Conservation (phyloP, 2,888 invertebrate genomes). For the Diploptera punctata region DNA sequence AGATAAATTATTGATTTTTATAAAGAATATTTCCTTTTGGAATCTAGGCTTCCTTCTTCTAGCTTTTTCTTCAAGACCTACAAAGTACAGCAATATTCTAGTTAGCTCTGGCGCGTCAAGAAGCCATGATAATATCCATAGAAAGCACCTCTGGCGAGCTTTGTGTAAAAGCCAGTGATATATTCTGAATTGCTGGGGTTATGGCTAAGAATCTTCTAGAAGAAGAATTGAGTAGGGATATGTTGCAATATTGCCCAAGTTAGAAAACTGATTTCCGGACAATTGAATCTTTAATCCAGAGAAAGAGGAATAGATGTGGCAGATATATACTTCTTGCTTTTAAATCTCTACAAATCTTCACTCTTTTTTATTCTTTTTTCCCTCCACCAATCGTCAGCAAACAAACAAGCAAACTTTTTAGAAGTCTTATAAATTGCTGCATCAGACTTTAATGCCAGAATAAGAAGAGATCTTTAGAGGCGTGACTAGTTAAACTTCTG, state of each 20-base stretch:
- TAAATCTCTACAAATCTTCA: constrained; percentile 18
- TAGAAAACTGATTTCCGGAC: constrained; percentile 19
- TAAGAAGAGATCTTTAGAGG: background rate
- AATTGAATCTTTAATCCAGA: constrained; percentile 25
- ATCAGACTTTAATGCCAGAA: background rate
- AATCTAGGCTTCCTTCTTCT: too few relatives aligned
- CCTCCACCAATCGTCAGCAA: constrained; percentile 5
- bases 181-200: background rate
- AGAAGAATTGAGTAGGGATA: background rate
- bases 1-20: too few relatives aligned
- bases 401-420: constrained; percentile 7
- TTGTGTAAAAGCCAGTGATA: constrained; percentile 1
- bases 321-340: background rate
- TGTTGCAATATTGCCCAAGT: constrained; percentile 23
- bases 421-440: background rate
- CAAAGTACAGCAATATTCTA: too few relatives aligned
- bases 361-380: too few relatives aligned
- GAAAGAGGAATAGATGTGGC: background rate
- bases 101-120: background rate
- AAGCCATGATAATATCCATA: constrained; percentile 4
- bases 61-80: too few relatives aligned
- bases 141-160: background rate
- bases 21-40: too few relatives aligned
- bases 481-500: too few relatives aligned
- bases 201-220: background rate